Conservation (phyloP, 2,113 vertebrate species). For the Saimiri boliviensis region DNA sequence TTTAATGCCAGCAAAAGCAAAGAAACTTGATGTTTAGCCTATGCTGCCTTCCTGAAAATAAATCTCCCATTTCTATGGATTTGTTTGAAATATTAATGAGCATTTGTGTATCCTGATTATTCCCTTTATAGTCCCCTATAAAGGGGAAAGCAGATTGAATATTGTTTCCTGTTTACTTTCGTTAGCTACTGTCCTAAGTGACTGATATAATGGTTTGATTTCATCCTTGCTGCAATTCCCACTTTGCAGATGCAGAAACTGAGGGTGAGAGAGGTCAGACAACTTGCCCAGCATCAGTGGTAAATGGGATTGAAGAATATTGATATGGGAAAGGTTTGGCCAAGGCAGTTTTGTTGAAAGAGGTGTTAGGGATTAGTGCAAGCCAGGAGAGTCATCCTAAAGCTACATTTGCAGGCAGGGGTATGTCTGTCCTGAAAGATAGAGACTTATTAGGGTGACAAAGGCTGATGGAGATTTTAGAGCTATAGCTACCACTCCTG, state of each 20-base stretch:
- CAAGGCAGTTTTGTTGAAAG: background rate
- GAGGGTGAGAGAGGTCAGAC: background rate
- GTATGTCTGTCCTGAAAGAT: background rate
- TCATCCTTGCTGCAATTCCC: background rate
- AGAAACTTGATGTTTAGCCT: background rate
- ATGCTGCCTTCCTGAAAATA: background rate
- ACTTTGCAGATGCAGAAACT: background rate
- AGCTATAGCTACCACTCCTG: background rate
- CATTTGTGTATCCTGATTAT: background rate
- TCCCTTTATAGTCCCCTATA: background rate
- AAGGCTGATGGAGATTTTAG: background rate
- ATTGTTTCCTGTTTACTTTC: background rate
- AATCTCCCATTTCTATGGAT: background rate
- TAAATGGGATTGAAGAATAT: background rate
- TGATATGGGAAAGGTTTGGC: background rate
- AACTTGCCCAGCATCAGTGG: background rate
- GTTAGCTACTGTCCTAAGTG: background rate
- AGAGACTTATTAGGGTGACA: background rate
- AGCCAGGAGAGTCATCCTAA: background rate
- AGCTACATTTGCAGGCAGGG: background rate
- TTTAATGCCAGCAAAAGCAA: slow-evolving; percentile 26
- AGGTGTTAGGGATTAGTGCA: background rate
- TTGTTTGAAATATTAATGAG: background rate
- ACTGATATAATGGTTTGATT: background rate
- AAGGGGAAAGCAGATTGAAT: background rate